Conservation (phyloP, 2,113 vertebrate species). For the Corapipo altera region DNA sequence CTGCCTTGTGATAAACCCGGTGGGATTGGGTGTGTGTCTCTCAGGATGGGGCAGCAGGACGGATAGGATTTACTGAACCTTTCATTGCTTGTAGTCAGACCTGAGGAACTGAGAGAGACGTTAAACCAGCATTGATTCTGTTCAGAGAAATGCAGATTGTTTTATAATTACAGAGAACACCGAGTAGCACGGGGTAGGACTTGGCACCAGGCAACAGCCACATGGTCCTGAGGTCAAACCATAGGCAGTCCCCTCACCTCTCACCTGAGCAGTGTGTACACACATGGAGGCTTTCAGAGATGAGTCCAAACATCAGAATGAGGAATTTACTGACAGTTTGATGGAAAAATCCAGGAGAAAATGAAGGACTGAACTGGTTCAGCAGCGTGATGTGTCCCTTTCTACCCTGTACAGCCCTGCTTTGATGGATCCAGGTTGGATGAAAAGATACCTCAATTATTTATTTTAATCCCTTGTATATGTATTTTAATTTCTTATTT, state of each 20-base stretch:
- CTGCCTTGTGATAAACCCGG: background rate
- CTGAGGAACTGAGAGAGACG: conserved; percentile 82
- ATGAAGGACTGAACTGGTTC: background rate
- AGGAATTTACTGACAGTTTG: background rate
- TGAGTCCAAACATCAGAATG: background rate
- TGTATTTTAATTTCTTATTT: background rate
- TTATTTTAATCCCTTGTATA: background rate
- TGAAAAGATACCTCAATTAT: background rate
- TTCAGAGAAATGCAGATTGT: background rate
- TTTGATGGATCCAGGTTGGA: background rate
- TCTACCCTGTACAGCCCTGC: background rate
- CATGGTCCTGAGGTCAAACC: background rate
- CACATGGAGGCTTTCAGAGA: background rate
- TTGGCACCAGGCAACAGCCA: background rate
- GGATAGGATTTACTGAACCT: conserved; percentile 74
- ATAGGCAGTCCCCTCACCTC: background rate
- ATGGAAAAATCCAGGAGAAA: background rate
- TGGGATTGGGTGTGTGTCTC: conserved; percentile 32
- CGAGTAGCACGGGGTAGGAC: background rate
- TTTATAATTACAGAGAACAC: background rate
- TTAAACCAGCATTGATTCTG: background rate
- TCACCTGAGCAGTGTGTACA: background rate
- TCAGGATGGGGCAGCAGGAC: conserved; percentile 71
- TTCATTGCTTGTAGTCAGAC: conserved; percentile 77
- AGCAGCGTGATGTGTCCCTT: background rate